Evolutionary conservation across 2,113 vertebrate genomes (phyloP).

Genomic region (Aptenodytes patagonicus): DNA sequence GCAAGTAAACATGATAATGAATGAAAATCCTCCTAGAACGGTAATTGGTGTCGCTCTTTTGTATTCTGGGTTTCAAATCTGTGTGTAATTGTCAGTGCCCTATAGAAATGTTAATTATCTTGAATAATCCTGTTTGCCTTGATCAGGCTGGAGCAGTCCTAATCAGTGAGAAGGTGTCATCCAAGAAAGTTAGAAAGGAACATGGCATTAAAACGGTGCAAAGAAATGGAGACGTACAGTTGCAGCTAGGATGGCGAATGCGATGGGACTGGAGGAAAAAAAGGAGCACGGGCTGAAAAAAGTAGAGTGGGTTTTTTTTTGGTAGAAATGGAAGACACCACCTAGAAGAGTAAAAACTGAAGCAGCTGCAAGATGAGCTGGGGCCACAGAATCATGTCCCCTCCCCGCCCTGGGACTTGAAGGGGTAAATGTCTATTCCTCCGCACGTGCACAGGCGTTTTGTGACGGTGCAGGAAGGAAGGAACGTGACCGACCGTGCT

Average conservation of each 20-base stretch:
- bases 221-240: neutral
- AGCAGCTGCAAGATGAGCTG: neutral
- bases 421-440: neutral
- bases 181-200: neutral
- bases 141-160: neutral
- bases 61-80: slow-evolving; percentile 30
- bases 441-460: fast-evolving
- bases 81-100: slow-evolving; percentile 32
- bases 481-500: fast-evolving
- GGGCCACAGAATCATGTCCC: fast-evolving
- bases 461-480: neutral
- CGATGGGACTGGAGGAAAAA: neutral
- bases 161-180: neutral
- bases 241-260: neutral
- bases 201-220: neutral
- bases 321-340: neutral
- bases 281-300: neutral
- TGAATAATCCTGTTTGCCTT: slow-evolving; percentile 51
- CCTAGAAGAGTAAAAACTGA: neutral
- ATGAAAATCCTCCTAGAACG: slow-evolving; percentile 28
- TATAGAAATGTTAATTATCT: slow-evolving; percentile 62
- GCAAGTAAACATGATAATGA: slow-evolving; percentile 51
- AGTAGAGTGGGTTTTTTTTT: neutral
- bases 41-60: slow-evolving; percentile 35
- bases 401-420: neutral